Evolutionary conservation across 1,140 invertebrate genomes (phyloP).

Genomic region (Ganaspis sp.): DNA sequence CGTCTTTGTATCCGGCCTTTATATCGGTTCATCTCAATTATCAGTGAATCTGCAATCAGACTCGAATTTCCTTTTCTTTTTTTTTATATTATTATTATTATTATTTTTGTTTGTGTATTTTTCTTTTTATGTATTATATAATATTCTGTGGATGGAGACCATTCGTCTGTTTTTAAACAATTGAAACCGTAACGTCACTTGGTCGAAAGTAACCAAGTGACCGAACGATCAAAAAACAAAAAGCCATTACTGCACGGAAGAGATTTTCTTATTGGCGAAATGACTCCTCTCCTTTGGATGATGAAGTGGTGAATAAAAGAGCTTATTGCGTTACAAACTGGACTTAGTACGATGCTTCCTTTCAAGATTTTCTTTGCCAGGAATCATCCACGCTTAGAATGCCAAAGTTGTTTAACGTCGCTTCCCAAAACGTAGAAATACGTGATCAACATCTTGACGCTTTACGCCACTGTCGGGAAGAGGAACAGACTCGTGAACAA

Average conservation of each 20-base stretch:
- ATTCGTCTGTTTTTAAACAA: constrained; percentile 7
- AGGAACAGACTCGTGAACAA: constrained; percentile 65
- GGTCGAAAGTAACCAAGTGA: not conserved
- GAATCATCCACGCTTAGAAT: constrained; percentile 46
- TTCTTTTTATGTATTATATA: not conserved
- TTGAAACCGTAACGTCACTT: not conserved
- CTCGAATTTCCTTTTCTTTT: not conserved
- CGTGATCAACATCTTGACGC: constrained; percentile 88
- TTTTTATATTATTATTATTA: not conserved
- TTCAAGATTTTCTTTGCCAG: constrained; percentile 38
- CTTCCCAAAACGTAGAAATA: constrained; percentile 87
- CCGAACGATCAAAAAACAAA: not conserved
- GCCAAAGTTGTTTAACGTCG: constrained; percentile 73
- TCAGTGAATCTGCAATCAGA: constrained; percentile 16
- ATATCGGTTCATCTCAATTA: constrained; percentile 1
- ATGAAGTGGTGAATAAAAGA: not conserved
- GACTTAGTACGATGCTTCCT: constrained; percentile 17
- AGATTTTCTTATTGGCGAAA: not conserved
- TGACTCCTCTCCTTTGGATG: not conserved
- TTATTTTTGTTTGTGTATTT: not conserved
- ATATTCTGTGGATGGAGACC: constrained; percentile 10
- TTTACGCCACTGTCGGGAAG: constrained; percentile 80
- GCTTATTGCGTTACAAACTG: constrained; percentile 17
- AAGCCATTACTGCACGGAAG: not conserved
- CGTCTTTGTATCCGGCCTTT: constrained; percentile 2